A percentile compares a stretch with the other conserved stretches of the same genome.
Evolutionary conservation across 53 echinoderm and acorn worm genomes (phyloP).

Genomic region (Zoroaster sp.): DNA sequence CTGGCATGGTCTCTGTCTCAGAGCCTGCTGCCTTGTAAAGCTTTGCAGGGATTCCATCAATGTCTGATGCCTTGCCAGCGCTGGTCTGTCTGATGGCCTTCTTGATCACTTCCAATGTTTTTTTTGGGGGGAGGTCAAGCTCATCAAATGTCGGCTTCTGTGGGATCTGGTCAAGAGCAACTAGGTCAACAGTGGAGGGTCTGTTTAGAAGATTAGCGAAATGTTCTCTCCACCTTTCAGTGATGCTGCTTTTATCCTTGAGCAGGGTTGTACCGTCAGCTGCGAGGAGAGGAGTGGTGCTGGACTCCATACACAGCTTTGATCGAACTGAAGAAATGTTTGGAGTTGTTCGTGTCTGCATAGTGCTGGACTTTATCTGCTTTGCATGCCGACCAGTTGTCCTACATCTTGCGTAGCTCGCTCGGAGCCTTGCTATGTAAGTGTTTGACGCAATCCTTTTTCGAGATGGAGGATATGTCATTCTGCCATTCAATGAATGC

Average conservation of each 20-base stretch:
- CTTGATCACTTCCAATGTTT: neutral
- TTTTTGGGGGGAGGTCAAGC: conserved; percentile 34
- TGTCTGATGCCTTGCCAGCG: neutral
- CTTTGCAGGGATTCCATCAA: neutral
- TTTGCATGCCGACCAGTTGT: neutral
- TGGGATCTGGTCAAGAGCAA: conserved; percentile 9
- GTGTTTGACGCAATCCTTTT: neutral
- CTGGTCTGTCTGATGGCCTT: conserved; percentile 10
- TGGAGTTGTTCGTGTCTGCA: conserved; percentile 8
- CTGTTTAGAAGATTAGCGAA: conserved; percentile 22
- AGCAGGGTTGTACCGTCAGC: conserved; percentile 9
- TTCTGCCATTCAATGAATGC: conserved; percentile 15
- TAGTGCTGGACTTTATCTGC: conserved; percentile 9
- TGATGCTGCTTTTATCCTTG: conserved; percentile 2
- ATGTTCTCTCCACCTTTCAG: neutral
- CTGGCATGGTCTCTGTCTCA: neutral
- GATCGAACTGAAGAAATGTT: conserved; percentile 2
- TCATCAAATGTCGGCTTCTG: neutral
- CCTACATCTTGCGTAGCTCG: conserved; percentile 8
- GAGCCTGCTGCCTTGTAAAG: conserved; percentile 5
- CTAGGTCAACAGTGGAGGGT: neutral
- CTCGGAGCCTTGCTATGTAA: neutral
- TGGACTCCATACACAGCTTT: conserved; percentile 15
- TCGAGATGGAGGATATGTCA: neutral
- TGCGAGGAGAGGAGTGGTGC: conserved; percentile 1